Evolutionary conservation across 2,888 invertebrate genomes (phyloP).

Genomic region (Spialia ferax): DNA sequence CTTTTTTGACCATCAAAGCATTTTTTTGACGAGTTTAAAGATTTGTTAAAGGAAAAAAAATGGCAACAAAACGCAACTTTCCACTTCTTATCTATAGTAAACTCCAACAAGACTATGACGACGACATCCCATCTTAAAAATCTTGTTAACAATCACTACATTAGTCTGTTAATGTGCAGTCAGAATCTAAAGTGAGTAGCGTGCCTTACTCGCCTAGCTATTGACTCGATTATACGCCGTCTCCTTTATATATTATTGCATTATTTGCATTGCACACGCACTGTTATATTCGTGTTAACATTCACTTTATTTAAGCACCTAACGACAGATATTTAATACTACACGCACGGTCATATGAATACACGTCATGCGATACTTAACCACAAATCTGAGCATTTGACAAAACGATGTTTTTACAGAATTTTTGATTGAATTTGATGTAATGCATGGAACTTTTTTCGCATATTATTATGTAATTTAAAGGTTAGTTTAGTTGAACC

Average conservation of each 20-base stretch:
- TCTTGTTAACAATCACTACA: too few species aligned
- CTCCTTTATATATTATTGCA: slow-evolving; percentile 44
- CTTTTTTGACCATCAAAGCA: too few species aligned
- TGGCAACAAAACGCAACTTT: too few species aligned
- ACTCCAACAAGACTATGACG: too few species aligned
- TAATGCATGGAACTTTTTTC: neutral
- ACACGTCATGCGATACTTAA: slow-evolving; percentile 10
- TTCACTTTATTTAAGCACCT: slow-evolving; percentile 39
- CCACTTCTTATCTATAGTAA: too few species aligned
- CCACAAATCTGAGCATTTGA: slow-evolving; percentile 22
- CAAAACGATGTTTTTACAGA: slow-evolving; percentile 12
- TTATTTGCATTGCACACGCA: slow-evolving; percentile 41
- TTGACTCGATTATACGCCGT: slow-evolving; percentile 58
- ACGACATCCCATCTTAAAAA: too few species aligned
- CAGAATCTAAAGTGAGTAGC: slow-evolving; percentile 10
- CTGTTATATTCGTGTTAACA: slow-evolving; percentile 39
- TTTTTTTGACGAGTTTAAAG: too few species aligned
- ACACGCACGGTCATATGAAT: slow-evolving; percentile 30
- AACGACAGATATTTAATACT: slow-evolving; percentile 35
- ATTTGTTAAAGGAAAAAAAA: too few species aligned
- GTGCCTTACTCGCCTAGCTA: slow-evolving; percentile 45
- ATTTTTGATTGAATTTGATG: slow-evolving; percentile 5
- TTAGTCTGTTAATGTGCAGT: neutral
- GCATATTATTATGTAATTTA: too few species aligned
- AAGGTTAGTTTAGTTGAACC: neutral